A percentile compares a stretch with the other conserved stretches of the same genome.
These are phyloP conservation scores for Melitaea cinxia DNA, from an alignment of 1,140 invertebrate genomes.

Conservation along the genomic window DNA sequence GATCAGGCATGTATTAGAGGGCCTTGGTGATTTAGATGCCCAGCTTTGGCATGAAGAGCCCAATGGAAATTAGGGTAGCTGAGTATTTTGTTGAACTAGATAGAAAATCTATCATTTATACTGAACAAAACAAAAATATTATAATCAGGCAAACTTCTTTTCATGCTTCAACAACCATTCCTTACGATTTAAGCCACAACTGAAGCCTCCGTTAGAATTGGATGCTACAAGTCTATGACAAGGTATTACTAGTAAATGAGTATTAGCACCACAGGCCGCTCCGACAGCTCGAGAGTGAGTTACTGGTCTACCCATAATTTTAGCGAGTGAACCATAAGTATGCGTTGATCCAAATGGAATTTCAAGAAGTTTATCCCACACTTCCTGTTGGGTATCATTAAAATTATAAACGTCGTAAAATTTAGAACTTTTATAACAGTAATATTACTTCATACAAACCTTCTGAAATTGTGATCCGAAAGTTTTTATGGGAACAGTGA, in stretches of 20 bases:
- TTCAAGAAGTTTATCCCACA: conserved; percentile 65
- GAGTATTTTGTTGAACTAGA: too few relatives aligned
- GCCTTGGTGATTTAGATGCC: too few relatives aligned
- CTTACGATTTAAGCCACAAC: conserved; percentile 65
- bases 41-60: too few relatives aligned
- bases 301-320: conserved; percentile 52
- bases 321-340: conserved; percentile 71
- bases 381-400: conserved; percentile 53
- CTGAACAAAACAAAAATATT: neutral
- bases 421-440: neutral
- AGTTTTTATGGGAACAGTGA: conserved; percentile 58
- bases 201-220: conserved; percentile 65
- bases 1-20: too few relatives aligned
- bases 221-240: conserved; percentile 70
- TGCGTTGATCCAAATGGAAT: conserved; percentile 66
- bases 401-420: neutral
- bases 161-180: conserved; percentile 71
- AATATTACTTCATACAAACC: conserved; percentile 36
- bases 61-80: too few relatives aligned
- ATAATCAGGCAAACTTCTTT: conserved; percentile 40
- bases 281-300: conserved; percentile 72
- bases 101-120: neutral
- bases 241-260: conserved; percentile 66
- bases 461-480: conserved; percentile 71
- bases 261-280: conserved; percentile 71